These are phyloP conservation scores for Amiota minor DNA, from an alignment of 2,888 invertebrate genomes.

Conservation along the genomic window DNA sequence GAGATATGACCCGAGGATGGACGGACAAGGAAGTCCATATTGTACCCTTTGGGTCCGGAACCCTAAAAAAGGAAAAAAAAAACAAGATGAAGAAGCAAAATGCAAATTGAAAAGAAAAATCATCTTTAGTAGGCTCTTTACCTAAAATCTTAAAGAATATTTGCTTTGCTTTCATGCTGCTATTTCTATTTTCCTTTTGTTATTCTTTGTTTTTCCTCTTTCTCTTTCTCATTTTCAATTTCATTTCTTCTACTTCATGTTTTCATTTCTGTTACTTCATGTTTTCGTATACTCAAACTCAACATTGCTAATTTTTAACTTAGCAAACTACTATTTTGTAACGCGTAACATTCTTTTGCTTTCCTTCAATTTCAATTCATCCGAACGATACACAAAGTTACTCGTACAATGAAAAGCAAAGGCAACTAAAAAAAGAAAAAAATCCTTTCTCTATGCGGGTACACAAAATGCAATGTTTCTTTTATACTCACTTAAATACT, in stretches of 20 bases:
- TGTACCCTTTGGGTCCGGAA: too few species aligned
- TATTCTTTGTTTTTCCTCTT: neutral
- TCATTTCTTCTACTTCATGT: too few species aligned
- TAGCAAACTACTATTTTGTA: neutral
- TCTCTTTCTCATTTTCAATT: neutral
- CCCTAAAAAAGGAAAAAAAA: too few species aligned
- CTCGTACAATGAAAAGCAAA: neutral
- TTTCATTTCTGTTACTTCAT: too few species aligned
- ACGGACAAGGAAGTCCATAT: too few species aligned
- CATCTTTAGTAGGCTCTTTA: slow-evolving; percentile 11
- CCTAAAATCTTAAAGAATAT: slow-evolving; percentile 1
- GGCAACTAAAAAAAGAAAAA: neutral
- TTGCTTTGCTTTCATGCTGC: slow-evolving; percentile 9
- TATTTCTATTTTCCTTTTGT: neutral
- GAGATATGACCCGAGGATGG: too few species aligned
- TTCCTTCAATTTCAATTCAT: neutral
- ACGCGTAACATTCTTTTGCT: neutral
- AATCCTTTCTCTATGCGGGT: neutral
- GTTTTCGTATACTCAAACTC: too few species aligned
- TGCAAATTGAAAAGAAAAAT: slow-evolving; percentile 3
- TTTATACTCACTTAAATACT: neutral
- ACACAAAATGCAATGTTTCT: neutral
- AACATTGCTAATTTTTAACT: slow-evolving; percentile 7
- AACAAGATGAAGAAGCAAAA: neutral
- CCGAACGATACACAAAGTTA: neutral